A percentile compares a stretch with the other conserved stretches of the same genome.
Conservation (phyloP, 2,113 vertebrate species). For the Oncorhynchus nerka region DNA sequence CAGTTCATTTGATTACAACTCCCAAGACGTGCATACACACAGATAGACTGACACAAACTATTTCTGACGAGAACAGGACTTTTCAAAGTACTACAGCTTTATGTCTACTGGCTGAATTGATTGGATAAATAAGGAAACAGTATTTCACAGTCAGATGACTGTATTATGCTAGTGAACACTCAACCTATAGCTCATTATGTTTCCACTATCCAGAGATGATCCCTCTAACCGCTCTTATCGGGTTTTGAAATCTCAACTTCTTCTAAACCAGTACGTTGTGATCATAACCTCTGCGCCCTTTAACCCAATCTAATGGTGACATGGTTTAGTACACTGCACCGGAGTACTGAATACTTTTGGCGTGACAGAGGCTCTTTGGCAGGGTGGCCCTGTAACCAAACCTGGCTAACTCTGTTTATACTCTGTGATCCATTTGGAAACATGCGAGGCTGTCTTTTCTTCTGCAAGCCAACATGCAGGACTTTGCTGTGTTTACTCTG, state of each 20-base stretch:
- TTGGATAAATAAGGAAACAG: too few species aligned
- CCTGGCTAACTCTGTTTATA: constrained; percentile 75
- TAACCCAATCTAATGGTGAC: constrained; percentile 51
- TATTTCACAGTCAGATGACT: too few species aligned
- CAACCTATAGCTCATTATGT: too few species aligned
- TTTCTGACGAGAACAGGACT: neutral
- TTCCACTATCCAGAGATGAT: too few species aligned
- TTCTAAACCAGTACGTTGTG: constrained; percentile 25
- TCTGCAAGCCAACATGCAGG: constrained; percentile 36
- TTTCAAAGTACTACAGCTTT: neutral
- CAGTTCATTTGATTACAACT: constrained; percentile 20
- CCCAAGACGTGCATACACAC: neutral
- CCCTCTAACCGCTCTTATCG: neutral
- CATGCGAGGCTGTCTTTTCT: constrained; percentile 58
- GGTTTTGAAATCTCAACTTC: constrained; percentile 27
- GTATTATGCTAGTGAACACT: too few species aligned
- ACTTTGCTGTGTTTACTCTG: constrained; percentile 72
- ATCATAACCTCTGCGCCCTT: constrained; percentile 49
- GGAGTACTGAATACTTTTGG: constrained; percentile 64
- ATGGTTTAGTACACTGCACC: constrained; percentile 43
- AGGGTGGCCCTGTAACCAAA: constrained; percentile 66
- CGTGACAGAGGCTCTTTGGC: constrained; percentile 71
- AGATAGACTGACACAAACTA: neutral
- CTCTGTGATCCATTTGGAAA: constrained; percentile 65
- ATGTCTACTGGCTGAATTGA: neutral